Evolutionary conservation across 2,113 vertebrate genomes (phyloP).

Genomic region (Tringa solitaria): DNA sequence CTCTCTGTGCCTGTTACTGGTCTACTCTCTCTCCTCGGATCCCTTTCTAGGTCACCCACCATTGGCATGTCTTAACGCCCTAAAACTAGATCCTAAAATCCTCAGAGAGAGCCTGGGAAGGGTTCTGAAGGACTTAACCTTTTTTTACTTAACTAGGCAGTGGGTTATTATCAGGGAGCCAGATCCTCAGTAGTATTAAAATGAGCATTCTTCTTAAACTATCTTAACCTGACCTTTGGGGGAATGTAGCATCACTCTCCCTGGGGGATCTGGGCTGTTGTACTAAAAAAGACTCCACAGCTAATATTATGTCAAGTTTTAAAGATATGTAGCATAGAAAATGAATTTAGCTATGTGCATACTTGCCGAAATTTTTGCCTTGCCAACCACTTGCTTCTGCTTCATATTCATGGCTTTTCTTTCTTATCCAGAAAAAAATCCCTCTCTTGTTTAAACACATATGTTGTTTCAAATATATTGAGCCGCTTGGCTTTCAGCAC

Average conservation of each 20-base stretch:
- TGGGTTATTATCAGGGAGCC: background rate
- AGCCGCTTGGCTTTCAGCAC: slow-evolving; percentile 13
- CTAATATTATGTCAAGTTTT: background rate
- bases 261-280: background rate
- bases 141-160: background rate
- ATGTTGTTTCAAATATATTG: slow-evolving; percentile 16
- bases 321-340: background rate
- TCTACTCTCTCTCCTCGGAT: background rate
- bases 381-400: background rate
- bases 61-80: background rate
- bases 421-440: background rate
- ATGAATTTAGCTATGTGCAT: background rate
- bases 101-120: background rate
- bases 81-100: background rate
- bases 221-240: background rate
- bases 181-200: background rate
- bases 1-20: background rate
- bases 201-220: background rate
- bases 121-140: background rate
- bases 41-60: background rate
- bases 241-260: background rate
- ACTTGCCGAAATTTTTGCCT: background rate
- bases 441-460: background rate
- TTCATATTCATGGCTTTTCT: background rate
- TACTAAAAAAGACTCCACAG: background rate